These are phyloP conservation scores for Macrosteles quadrilineatus DNA, from an alignment of 1,140 invertebrate species.

Conservation along the genomic window DNA sequence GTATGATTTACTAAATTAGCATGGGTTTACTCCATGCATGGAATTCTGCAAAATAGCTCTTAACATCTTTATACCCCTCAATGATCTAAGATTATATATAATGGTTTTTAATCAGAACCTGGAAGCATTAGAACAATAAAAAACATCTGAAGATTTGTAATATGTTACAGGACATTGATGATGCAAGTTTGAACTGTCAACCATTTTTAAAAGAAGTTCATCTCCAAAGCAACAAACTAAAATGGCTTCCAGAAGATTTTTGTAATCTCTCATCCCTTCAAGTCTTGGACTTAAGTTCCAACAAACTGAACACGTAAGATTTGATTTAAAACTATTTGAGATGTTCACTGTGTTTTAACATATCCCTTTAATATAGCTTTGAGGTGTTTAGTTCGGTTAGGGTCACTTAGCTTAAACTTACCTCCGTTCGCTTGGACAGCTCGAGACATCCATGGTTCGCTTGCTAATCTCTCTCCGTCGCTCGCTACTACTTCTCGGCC, in stretches of 20 bases:
- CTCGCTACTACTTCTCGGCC: background rate
- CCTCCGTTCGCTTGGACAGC: too few relatives aligned
- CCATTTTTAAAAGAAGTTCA: conserved; percentile 6
- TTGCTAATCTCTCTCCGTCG: too few relatives aligned
- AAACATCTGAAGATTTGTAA: background rate
- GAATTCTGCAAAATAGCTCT: background rate
- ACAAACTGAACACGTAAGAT: background rate
- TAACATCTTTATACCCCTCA: background rate
- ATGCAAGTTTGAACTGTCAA: conserved; percentile 4
- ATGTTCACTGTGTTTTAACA: background rate
- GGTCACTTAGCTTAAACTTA: too few relatives aligned
- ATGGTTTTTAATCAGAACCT: background rate
- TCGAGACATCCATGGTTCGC: background rate
- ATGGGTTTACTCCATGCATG: background rate
- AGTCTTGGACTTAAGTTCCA: background rate
- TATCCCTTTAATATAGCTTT: background rate
- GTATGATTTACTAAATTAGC: background rate
- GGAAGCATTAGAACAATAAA: background rate
- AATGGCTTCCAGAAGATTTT: background rate
- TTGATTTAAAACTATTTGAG: background rate
- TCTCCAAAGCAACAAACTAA: background rate
- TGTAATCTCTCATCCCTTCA: background rate
- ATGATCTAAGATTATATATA: background rate
- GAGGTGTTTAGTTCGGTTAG: background rate
- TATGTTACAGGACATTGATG: background rate